These are phyloP conservation scores for Anableps anableps DNA, from an alignment of 2,797 vertebrate species.

Conservation along the genomic window DNA sequence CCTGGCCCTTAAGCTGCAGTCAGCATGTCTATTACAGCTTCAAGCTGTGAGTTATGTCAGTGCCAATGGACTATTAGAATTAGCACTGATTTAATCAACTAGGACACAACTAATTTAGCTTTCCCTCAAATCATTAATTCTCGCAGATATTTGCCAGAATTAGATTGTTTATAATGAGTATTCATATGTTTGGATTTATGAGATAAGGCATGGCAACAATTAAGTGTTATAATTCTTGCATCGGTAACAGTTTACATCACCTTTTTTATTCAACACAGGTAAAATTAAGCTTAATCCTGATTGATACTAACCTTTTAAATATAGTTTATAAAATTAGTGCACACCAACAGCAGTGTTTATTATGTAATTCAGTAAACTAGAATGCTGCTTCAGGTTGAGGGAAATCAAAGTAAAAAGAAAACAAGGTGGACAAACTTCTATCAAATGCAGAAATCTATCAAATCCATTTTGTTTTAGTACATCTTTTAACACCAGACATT, in stretches of 20 bases:
- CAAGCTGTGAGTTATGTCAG: conserved; percentile 58
- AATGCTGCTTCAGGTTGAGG: no score
- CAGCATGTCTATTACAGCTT: conserved; percentile 61
- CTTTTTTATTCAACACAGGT: not conserved
- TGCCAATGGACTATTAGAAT: conserved; percentile 47
- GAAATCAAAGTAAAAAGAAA: no score
- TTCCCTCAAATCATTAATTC: conserved; percentile 35
- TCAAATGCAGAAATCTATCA: no score
- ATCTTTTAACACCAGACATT: no score
- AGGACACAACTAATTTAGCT: conserved; percentile 37
- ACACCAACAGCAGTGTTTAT: no score
- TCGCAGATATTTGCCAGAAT: conserved; percentile 34
- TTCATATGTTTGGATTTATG: not conserved
- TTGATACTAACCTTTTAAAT: not conserved
- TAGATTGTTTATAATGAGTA: conserved; percentile 2
- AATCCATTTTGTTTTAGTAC: no score
- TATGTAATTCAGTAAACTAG: no score
- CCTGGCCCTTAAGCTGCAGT: conserved; percentile 45
- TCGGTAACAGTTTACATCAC: not conserved
- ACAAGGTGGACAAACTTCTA: no score
- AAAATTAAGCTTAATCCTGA: not conserved
- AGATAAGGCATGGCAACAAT: not conserved
- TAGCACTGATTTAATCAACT: conserved; percentile 47
- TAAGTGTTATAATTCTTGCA: not conserved
- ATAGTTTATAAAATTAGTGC: no score